These are phyloP conservation scores for Crax fasciolata DNA, from an alignment of 2,797 vertebrate species.

Conservation along the genomic window DNA sequence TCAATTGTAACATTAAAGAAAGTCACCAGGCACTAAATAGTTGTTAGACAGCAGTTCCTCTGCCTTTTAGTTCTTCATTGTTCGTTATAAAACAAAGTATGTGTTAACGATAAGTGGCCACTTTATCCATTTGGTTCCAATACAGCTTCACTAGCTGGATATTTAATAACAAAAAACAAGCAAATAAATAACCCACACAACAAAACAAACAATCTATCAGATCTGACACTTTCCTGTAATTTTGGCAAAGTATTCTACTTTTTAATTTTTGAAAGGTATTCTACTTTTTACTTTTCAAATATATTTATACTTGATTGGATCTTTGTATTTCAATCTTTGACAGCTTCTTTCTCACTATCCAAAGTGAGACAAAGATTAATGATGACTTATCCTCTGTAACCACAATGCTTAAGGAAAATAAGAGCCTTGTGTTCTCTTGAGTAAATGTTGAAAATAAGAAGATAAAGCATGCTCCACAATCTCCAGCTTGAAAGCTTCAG, in stretches of 20 bases:
- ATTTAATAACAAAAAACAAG: background rate
- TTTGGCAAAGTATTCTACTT: background rate
- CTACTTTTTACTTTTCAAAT: background rate
- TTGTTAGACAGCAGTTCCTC: background rate
- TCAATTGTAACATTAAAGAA: background rate
- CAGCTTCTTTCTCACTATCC: background rate
- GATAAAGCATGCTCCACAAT: background rate
- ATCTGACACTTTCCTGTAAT: no score
- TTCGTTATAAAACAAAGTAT: no score
- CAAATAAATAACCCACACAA: background rate
- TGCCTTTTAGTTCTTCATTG: background rate
- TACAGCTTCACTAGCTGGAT: background rate
- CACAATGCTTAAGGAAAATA: background rate
- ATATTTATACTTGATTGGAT: background rate
- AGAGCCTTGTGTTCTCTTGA: background rate
- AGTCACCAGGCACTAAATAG: background rate
- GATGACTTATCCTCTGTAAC: background rate
- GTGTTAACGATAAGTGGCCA: no score
- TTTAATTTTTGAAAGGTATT: background rate
- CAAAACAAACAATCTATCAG: background rate
- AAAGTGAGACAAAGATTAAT: background rate
- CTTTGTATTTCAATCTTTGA: background rate
- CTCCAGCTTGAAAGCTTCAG: background rate
- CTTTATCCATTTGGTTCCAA: background rate
- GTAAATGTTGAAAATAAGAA: background rate